Conservation (phyloP, 1,140 invertebrate species). For the Heliconius hewitsoni region DNA sequence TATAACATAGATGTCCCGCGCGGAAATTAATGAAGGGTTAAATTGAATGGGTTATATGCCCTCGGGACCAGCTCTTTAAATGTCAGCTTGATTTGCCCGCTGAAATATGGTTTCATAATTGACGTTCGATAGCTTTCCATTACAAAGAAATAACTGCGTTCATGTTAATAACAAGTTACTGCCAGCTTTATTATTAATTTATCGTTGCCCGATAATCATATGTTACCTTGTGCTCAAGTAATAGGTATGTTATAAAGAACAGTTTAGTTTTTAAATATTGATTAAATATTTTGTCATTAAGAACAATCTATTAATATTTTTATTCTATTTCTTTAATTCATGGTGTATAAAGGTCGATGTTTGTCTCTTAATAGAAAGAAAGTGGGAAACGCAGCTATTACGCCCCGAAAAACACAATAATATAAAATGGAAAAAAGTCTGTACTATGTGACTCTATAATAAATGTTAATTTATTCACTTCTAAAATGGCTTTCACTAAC, state of each 20-base stretch:
- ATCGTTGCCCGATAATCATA: background rate
- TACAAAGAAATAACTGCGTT: conserved; percentile 28
- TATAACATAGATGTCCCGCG: background rate
- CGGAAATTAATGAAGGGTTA: conserved; percentile 34
- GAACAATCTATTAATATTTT: no score
- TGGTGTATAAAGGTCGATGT: no score
- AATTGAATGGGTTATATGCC: conserved; percentile 22
- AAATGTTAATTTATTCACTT: background rate
- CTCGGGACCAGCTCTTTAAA: conserved; percentile 34
- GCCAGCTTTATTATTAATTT: background rate
- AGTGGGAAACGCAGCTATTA: no score
- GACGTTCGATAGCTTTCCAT: conserved; percentile 32
- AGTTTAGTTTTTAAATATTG: no score
- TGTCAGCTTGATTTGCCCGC: conserved; percentile 29
- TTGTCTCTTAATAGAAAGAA: background rate
- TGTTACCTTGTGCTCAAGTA: background rate
- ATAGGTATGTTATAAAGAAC: no score
- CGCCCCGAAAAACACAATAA: background rate
- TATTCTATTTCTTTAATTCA: no score
- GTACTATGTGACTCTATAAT: background rate
- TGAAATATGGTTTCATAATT: conserved; percentile 32
- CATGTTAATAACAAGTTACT: conserved; percentile 12
- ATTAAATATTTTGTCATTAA: no score
- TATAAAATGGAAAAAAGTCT: background rate
- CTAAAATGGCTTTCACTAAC: conserved; percentile 9